Conservation (phyloP, 2,113 vertebrate genomes). For the Calyptommatus sinebrachiatus region DNA sequence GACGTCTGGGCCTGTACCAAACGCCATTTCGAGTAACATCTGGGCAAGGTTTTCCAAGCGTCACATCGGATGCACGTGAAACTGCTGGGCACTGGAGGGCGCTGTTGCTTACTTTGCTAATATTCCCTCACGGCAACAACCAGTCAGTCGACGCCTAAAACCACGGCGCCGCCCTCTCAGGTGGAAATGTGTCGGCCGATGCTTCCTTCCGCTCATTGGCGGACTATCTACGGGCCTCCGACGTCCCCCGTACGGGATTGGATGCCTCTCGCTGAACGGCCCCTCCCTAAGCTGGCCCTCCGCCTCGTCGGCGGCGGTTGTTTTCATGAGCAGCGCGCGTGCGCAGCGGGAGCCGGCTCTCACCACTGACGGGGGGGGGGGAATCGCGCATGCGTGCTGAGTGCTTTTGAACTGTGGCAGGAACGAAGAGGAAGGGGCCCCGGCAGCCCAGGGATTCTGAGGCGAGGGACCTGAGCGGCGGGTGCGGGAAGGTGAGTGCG, state of each 20-base stretch:
- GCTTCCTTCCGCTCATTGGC: slow-evolving; percentile 4
- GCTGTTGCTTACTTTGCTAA: neutral
- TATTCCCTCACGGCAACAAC: neutral
- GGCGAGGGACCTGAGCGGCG: neutral
- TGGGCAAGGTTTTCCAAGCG: too few relatives aligned
- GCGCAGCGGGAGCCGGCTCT: neutral
- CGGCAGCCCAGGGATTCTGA: too few relatives aligned
- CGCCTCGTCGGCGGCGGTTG: neutral
- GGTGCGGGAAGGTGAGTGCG: slow-evolving; percentile 17
- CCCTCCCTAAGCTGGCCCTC: neutral
- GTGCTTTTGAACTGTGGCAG: slow-evolving; percentile 2
- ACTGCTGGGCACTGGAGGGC: too few relatives aligned
- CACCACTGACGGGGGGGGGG: slow-evolving; percentile 23
- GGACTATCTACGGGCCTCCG: neutral
- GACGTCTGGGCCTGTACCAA: too few relatives aligned
- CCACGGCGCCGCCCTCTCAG: neutral
- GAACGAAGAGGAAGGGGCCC: neutral
- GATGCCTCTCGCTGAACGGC: neutral
- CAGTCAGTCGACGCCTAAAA: too few relatives aligned
- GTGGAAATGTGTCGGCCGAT: slow-evolving; percentile 12
- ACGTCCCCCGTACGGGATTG: neutral
- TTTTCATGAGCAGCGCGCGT: slow-evolving; percentile 23
- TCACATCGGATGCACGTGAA: too few relatives aligned
- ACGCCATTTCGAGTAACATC: too few relatives aligned
- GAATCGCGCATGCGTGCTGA: slow-evolving; percentile 30